Evolutionary conservation across 2,888 invertebrate genomes (phyloP), one percentile per base, ranked within the genome.

Genomic region (Drosophila algonquin): DNA sequence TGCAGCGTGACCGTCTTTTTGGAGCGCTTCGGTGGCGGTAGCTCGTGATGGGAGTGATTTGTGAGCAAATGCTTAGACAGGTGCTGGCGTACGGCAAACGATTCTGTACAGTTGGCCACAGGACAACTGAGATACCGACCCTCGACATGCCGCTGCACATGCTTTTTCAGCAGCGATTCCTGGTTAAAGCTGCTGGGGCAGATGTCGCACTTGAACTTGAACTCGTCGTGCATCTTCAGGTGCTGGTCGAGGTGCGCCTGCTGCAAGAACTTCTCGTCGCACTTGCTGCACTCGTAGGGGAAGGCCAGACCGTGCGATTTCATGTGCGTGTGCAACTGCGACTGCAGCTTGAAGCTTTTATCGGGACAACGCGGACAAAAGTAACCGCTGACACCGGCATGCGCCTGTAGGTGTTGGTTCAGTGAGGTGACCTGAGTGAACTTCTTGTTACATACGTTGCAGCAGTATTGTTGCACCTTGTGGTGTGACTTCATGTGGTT

Each of bases 401-500:
- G 92, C 44, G 91, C 90, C 74, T 92, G 91, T 77, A 92, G 80
- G 81, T 92, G 92, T 60, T 92, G 92, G 86, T 92, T 92, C 55
- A 92, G 83, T 65, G 92, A 92, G 73, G 92, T 92, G 76, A 92
- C 92, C 87, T 92, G 92, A 0, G 92, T 92, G 75, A 92, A 92
- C 76, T 92, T 92, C 72, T 92, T 92, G 73, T 92, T 92, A 77
- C 92, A 92, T 60, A 92, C 92, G 85, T 92, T 92, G 79, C 92
- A 92, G 73, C 92, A 92, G 65, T 92, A 92, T 75, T 92, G 92
- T 71, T 92, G 92, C 54, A 92, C 92, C 85, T 92, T 92, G 65
- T 92, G 92, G 77, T 92, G 92, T 55, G 92, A 92, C 79, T 92
- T 92, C 93, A 92, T 92, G 78, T 92, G 92, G 78, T 92, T 92